Base-by-base conservation (phyloP, 2,113 vertebrate genomes). In the Sinocyclocheilus grahami region DNA sequence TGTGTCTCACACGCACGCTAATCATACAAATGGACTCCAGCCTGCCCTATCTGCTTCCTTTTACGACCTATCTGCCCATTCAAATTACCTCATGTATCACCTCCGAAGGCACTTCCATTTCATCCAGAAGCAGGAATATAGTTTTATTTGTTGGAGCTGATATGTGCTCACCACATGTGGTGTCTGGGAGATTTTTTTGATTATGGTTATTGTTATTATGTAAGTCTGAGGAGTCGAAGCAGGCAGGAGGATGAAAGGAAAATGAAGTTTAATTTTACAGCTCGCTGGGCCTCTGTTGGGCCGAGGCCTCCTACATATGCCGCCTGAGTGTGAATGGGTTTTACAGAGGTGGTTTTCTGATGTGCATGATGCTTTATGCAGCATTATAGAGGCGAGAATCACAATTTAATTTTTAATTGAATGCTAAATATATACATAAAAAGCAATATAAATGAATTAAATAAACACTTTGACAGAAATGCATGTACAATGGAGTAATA, bases 191-290 rank as follows among this genome's bases (percentile, higher is more conserved):
- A 78, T 86, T 86, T 88, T 55, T 82, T 79, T 86, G 72, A 83
- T 88, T 91, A 92, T 93, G 88, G 89, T 84, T 87, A 93, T 93
- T 91, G 89, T 91, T 76, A 88, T 93, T 92, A 90, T 90, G 91
- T 91, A 91, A 92, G 89, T 89, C 72, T 91, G 86, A 88, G 89
- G 86, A 65, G 48, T 86, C 89, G 89, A 90, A 92, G 90, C 92
- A 89, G 92, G 92, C 92, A 90, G 89, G 89, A 30, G 90, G 90
- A 92, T 91, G 71, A 77, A 81, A 89, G 89, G 88, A 89, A 92
- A 84, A 62, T 89, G 88, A 88, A 83, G 93, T 94, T 95, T 94
- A 94, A 95, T 95, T 95, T 95, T 93, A 94, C 94, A 95, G 92
- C 85, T 92, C 92, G 93, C 87, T 94, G 93, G 84, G 88, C 93